Conservation (phyloP, 1,140 invertebrate genomes). For the Cyrtorhinus lividipennis region DNA sequence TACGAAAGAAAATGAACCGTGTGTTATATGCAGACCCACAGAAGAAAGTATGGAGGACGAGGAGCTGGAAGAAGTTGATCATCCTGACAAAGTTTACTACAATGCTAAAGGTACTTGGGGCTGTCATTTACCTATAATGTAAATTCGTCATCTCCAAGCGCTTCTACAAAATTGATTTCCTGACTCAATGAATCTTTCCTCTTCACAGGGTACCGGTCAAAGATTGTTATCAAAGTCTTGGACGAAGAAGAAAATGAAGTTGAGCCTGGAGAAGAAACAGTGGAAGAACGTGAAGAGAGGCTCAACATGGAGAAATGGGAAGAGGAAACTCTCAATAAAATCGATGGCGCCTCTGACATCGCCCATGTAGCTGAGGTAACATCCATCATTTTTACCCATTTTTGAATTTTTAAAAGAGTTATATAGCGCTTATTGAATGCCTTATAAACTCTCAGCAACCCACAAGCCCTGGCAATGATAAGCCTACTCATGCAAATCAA, state of each 20-base stretch:
- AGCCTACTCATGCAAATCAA: no score
- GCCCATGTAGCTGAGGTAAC: background rate
- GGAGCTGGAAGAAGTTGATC: background rate
- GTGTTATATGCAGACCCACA: background rate
- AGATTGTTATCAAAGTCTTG: background rate
- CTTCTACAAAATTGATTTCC: background rate
- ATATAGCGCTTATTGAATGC: no score
- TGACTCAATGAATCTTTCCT: background rate
- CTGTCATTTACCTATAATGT: no score
- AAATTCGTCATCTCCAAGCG: no score
- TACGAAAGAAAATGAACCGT: background rate
- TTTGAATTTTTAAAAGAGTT: no score
- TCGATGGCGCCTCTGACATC: background rate
- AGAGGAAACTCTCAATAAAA: background rate
- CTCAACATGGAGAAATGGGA: constrained; percentile 11
- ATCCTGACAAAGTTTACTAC: background rate
- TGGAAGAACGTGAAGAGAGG: constrained; percentile 3
- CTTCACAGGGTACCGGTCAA: background rate
- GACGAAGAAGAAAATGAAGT: constrained; percentile 15
- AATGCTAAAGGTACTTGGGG: background rate
- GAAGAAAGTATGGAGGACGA: background rate
- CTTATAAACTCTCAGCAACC: no score
- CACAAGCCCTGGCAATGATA: no score
- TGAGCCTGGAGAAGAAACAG: constrained; percentile 4
- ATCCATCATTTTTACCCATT: no score